phyloP scores from a whole-genome alignment of 2,797 vertebrate species.

The Dicrostonyx torquatus region DNA sequence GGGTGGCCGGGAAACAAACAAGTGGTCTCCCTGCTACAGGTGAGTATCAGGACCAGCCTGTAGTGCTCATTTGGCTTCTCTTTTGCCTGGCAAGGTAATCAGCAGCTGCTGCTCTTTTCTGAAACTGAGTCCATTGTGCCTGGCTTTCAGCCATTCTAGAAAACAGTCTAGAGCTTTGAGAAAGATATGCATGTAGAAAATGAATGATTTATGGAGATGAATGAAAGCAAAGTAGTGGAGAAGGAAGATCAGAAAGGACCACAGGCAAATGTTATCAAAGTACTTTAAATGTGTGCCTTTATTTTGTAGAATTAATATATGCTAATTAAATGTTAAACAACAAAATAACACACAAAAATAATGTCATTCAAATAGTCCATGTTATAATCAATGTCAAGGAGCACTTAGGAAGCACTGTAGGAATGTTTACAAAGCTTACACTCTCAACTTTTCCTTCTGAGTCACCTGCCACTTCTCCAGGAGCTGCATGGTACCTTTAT shows the following conservation, averaged over 20 bases:
- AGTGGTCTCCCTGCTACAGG: conserved; percentile 74
- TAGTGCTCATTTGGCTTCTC: conserved; percentile 90
- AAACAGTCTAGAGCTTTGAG: conserved; percentile 68
- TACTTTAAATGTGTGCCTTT: not conserved
- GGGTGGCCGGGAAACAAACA: too few relatives aligned
- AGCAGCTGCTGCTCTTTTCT: conserved; percentile 89
- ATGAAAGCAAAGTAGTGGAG: not conserved
- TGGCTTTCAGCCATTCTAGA: conserved; percentile 94
- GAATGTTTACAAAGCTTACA: conserved; percentile 87
- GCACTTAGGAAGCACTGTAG: conserved; percentile 91
- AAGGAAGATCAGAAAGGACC: not conserved
- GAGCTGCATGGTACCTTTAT: conserved; percentile 87
- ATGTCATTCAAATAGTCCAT: conserved; percentile 92
- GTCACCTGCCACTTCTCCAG: conserved; percentile 92
- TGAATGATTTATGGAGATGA: not conserved
- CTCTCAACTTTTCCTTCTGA: conserved; percentile 89
- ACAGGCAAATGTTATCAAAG: not conserved
- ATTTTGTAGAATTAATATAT: not conserved
- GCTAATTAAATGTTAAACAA: not conserved
- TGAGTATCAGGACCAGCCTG: conserved; percentile 90
- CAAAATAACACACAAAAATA: not conserved
- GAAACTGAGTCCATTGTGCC: conserved; percentile 89
- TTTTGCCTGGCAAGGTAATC: conserved; percentile 82
- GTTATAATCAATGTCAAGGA: conserved; percentile 88
- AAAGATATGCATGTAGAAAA: not conserved